These are phyloP conservation scores for Chalcis sispes DNA, from an alignment of 2,888 invertebrate genomes.

Conservation along the genomic window DNA sequence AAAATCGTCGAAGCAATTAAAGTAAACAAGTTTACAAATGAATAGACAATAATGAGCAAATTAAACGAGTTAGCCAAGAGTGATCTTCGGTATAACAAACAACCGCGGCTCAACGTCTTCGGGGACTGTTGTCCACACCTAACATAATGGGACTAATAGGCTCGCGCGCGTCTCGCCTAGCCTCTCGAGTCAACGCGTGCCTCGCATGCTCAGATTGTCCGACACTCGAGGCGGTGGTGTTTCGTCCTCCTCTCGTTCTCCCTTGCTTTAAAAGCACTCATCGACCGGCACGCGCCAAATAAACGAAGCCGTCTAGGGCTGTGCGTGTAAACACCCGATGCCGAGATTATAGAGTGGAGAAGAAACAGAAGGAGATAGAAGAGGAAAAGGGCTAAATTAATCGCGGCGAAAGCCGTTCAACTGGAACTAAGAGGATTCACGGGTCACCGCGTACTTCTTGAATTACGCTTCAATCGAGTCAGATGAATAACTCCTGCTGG, in stretches of 20 bases:
- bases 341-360: neutral
- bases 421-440: conserved; percentile 64
- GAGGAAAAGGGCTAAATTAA: conserved; percentile 59
- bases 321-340: no score
- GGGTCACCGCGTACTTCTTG: conserved; percentile 60
- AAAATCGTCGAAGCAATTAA: no score
- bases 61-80: no score
- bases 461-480: conserved; percentile 53
- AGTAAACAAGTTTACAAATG: no score
- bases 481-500: conserved; percentile 16
- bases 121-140: neutral
- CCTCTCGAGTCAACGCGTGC: conserved; percentile 59
- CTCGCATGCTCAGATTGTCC: conserved; percentile 63
- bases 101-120: neutral
- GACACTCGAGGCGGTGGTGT: conserved; percentile 61
- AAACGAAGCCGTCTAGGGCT: neutral
- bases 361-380: neutral
- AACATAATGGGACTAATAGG: conserved; percentile 27
- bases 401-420: conserved; percentile 60
- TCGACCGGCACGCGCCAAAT: conserved; percentile 20
- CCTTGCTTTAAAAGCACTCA: conserved; percentile 13
- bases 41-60: no score
- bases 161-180: conserved; percentile 2
- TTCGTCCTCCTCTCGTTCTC: conserved; percentile 55
- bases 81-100: no score